Conservation (phyloP, 2,797 vertebrate genomes). For the Tangara arthus region DNA sequence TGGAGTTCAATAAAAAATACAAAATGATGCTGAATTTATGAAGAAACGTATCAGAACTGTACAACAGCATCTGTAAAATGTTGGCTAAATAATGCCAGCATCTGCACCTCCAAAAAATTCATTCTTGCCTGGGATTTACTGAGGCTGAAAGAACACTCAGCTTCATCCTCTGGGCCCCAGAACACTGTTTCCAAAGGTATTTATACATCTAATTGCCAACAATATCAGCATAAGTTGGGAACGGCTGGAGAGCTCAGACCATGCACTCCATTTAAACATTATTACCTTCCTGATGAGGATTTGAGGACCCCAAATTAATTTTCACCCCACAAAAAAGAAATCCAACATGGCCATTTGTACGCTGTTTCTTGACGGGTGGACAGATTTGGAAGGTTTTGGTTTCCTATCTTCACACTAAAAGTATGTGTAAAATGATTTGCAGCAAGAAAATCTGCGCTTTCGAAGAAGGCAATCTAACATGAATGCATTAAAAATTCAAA, state of each 20-base stretch:
- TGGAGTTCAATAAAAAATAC: background rate
- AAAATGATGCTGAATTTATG: background rate
- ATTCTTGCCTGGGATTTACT: background rate
- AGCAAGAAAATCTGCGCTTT: background rate
- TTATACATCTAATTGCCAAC: background rate
- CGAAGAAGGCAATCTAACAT: background rate
- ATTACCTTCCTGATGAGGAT: background rate
- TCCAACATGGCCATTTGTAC: accelerated
- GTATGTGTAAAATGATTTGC: background rate
- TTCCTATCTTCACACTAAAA: background rate
- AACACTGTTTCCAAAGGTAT: background rate
- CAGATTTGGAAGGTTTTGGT: background rate
- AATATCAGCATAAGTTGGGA: background rate
- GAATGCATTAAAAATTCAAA: background rate
- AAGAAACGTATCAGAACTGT: background rate
- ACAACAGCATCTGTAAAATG: background rate
- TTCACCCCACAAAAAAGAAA: background rate
- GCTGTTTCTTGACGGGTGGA: background rate
- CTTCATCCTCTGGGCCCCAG: background rate
- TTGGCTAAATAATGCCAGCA: background rate
- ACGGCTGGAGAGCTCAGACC: background rate
- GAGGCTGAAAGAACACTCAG: background rate
- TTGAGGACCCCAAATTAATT: background rate
- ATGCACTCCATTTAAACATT: background rate
- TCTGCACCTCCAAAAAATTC: background rate